Percentiles rank a stretch among this genome's conserved stretches.
These are phyloP conservation scores for Phrixothrix hirtus DNA, from an alignment of 2,888 invertebrate species.

Conservation along the genomic window DNA sequence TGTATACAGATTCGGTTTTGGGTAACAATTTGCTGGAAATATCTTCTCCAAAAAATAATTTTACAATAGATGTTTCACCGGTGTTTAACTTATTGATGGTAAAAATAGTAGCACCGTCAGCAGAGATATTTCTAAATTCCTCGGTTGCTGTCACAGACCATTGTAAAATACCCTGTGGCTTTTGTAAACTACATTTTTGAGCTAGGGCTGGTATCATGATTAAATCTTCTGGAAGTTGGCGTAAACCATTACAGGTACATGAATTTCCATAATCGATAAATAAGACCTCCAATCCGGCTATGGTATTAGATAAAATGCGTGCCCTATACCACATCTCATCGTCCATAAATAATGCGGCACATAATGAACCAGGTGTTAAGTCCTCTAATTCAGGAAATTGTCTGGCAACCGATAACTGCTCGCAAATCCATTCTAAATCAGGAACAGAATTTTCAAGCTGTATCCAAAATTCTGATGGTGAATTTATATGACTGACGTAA, in stretches of 20 bases:
- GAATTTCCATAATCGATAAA: constrained; percentile 75
- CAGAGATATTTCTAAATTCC: constrained; percentile 69
- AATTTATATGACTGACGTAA: constrained; percentile 69
- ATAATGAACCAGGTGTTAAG: constrained; percentile 63
- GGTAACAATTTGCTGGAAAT: constrained; percentile 63
- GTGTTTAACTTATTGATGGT: constrained; percentile 69
- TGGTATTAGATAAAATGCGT: constrained; percentile 61
- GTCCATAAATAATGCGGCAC: constrained; percentile 68
- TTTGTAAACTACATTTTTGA: constrained; percentile 64
- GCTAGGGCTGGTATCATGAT: constrained; percentile 63
- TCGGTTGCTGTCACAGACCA: constrained; percentile 71
- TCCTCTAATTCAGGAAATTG: constrained; percentile 60
- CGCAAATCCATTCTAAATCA: constrained; percentile 65
- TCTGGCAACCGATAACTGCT: constrained; percentile 59
- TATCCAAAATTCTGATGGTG: constrained; percentile 74
- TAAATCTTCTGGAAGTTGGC: constrained; percentile 65
- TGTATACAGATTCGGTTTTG: constrained; percentile 55
- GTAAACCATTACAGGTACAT: constrained; percentile 63
- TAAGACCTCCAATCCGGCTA: constrained; percentile 63
- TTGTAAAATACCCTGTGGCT: constrained; percentile 55
- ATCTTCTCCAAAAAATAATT: constrained; percentile 64
- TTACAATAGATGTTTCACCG: constrained; percentile 67
- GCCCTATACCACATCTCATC: constrained; percentile 72
- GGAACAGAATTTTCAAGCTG: constrained; percentile 67
- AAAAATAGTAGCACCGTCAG: constrained; percentile 71